Conservation (phyloP, 2,888 invertebrate species). For the Synanthedon myopaeformis region DNA sequence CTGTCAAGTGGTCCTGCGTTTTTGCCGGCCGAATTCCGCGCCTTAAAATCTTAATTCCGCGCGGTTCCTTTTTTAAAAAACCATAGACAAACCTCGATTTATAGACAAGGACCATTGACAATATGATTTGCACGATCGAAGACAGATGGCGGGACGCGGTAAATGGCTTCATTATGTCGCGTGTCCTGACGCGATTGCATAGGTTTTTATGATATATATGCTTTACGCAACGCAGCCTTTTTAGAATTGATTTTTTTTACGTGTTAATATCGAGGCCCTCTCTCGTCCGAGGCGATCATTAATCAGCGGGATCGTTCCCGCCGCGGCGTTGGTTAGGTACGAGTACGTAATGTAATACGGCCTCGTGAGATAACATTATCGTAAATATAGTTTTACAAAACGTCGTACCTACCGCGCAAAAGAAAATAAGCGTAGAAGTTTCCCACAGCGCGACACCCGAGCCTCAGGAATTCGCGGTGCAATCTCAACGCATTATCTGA, state of each 20-base stretch:
- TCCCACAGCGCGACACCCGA: slow-evolving; percentile 48
- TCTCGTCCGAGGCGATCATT: slow-evolving; percentile 40
- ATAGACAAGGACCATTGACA: slow-evolving; percentile 41
- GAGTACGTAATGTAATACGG: slow-evolving; percentile 55
- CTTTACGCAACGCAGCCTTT: slow-evolving; percentile 11
- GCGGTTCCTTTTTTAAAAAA: slow-evolving; percentile 29
- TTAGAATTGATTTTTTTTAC: slow-evolving; percentile 35
- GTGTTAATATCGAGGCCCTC: slow-evolving; percentile 23
- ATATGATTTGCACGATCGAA: slow-evolving; percentile 35
- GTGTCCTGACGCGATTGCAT: slow-evolving; percentile 11
- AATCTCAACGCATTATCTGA: slow-evolving; percentile 57
- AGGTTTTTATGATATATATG: slow-evolving; percentile 9
- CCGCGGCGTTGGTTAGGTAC: slow-evolving; percentile 22
- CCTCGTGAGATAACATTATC: slow-evolving; percentile 54
- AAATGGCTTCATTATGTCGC: slow-evolving; percentile 49
- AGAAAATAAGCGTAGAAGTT: slow-evolving; percentile 27
- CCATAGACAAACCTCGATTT: slow-evolving; percentile 41
- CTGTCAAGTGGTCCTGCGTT: slow-evolving; percentile 50
- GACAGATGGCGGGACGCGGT: slow-evolving; percentile 25
- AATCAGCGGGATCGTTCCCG: slow-evolving; percentile 34
- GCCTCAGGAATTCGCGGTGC: slow-evolving; percentile 43
- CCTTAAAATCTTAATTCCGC: slow-evolving; percentile 63
- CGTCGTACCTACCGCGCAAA: slow-evolving; percentile 51
- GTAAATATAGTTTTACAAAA: slow-evolving; percentile 65
- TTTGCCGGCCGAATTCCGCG: slow-evolving; percentile 48